Conservation (phyloP, 2,797 vertebrate genomes). For the Oreochromis grahami region DNA sequence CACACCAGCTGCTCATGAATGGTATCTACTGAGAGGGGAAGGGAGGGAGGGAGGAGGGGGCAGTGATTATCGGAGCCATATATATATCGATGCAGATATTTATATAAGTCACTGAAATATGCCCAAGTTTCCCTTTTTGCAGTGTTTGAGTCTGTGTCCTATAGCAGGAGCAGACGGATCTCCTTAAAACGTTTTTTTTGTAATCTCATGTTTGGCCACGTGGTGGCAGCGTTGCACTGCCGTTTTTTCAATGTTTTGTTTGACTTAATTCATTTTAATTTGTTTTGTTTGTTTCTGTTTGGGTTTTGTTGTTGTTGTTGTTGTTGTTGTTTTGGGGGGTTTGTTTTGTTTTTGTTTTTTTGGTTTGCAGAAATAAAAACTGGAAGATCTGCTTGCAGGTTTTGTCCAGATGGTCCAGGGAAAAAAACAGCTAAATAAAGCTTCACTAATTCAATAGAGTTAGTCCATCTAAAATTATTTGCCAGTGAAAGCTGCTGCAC, state of each 20-base stretch:
- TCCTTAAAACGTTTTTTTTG: not conserved
- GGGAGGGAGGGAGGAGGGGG: not conserved
- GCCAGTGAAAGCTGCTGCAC: not conserved
- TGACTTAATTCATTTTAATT: not conserved
- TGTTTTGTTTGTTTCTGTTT: not conserved
- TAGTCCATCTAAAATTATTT: not conserved
- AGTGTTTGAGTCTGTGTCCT: not conserved
- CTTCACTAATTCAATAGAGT: not conserved
- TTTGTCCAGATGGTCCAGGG: not conserved
- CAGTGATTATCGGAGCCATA: not conserved
- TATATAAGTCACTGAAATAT: not conserved
- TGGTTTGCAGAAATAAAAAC: not conserved
- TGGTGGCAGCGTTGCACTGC: conserved; percentile 16
- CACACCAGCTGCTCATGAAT: conserved; percentile 44
- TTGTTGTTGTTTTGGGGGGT: not conserved
- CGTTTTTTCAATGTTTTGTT: not conserved
- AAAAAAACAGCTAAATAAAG: not conserved
- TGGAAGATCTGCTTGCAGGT: not conserved
- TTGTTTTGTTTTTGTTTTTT: not conserved
- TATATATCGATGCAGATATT: not conserved
- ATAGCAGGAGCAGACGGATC: not conserved
- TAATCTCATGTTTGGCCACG: conserved; percentile 13
- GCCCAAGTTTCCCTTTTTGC: not conserved
- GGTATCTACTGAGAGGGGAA: not conserved
- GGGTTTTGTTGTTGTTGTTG: not conserved